These are phyloP conservation scores for Podabrus alpinus DNA, from an alignment of 2,888 invertebrate genomes.

Conservation along the genomic window DNA sequence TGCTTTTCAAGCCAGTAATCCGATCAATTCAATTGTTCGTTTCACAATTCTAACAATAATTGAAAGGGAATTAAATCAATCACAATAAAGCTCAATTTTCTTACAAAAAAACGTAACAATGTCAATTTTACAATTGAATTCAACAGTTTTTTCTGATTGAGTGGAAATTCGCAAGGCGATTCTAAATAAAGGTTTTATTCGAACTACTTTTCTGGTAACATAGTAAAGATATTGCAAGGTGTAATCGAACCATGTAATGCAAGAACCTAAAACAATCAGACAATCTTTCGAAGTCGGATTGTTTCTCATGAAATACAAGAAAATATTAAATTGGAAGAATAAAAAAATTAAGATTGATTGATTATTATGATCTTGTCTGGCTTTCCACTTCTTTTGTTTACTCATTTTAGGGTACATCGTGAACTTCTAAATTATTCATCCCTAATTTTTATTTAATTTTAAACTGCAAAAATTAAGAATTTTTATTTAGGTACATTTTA, in stretches of 20 bases:
- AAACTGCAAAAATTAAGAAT: no score
- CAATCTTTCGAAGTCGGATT: background rate
- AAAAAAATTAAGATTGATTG: background rate
- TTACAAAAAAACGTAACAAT: background rate
- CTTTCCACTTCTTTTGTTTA: no score
- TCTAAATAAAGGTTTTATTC: background rate
- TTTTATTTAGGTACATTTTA: background rate
- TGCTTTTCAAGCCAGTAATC: background rate
- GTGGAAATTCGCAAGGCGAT: background rate
- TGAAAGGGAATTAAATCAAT: background rate
- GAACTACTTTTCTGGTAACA: background rate
- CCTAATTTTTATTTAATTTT: no score
- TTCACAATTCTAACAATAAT: background rate
- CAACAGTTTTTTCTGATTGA: background rate
- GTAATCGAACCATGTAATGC: background rate
- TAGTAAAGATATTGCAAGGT: background rate
- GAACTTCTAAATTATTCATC: background rate
- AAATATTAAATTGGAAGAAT: background rate
- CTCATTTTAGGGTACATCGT: no score
- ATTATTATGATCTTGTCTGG: background rate
- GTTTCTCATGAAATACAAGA: background rate
- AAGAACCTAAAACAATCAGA: background rate
- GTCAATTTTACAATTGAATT: background rate
- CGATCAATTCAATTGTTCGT: background rate
- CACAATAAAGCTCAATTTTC: background rate